phyloP scores from a whole-genome alignment of 2,113 vertebrate genomes.

The Cisticola juncidis region DNA sequence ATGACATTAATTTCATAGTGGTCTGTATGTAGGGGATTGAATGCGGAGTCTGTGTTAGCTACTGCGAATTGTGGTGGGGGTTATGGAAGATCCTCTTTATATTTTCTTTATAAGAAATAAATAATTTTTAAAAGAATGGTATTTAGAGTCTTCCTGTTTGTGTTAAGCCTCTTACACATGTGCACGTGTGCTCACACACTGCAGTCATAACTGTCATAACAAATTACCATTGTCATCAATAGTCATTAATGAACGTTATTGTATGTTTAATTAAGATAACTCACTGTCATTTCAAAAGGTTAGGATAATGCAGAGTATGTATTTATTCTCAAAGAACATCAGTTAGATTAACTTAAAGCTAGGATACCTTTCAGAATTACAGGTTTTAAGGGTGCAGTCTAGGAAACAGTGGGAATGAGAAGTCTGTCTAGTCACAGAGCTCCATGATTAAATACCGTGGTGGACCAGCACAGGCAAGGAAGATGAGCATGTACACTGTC shows the following conservation, averaged over 20 bases:
- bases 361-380: not conserved
- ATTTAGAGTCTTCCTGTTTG: not conserved
- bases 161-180: rapidly evolving
- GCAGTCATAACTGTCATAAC: not conserved
- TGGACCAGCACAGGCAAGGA: not conserved
- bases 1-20: not conserved
- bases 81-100: not conserved
- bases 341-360: not conserved
- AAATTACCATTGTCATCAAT: not conserved
- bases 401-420: not conserved
- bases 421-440: rapidly evolving
- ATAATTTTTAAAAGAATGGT: not conserved
- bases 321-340: not conserved
- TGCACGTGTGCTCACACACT: rapidly evolving
- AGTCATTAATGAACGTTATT: not conserved
- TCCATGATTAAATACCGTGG: not conserved
- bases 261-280: not conserved
- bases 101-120: conserved; percentile 2
- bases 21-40: not conserved
- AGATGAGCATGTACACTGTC: rapidly evolving
- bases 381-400: not conserved
- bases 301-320: not conserved
- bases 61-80: rapidly evolving
- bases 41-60: not conserved
- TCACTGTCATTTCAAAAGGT: not conserved